Evolutionary conservation across 2,888 invertebrate species (phyloP).

Genomic region (Xestoiulus laeticollis): DNA sequence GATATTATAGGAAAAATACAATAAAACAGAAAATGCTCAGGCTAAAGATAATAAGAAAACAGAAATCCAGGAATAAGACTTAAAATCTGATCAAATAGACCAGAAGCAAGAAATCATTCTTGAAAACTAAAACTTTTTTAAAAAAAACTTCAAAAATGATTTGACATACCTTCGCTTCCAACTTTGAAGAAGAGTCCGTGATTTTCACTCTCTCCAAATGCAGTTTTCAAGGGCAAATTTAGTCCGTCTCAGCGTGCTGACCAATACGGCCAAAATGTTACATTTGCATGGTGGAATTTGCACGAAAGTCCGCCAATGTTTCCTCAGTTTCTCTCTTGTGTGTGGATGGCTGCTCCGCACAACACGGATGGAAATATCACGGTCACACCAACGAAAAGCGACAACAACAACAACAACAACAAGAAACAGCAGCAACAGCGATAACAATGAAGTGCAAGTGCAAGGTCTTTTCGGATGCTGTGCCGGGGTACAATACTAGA

Average conservation of each 20-base stretch:
- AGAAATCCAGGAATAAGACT: no score
- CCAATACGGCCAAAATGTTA: neutral
- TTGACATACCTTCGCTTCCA: neutral
- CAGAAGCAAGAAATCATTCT: no score
- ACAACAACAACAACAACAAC: no score
- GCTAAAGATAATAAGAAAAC: no score
- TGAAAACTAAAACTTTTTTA: no score
- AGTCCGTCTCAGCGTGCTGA: neutral
- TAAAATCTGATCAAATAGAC: no score
- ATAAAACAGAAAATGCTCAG: no score
- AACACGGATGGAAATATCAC: neutral
- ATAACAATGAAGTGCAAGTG: neutral
- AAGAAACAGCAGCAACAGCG: neutral
- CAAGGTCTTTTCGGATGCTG: slow-evolving; percentile 2
- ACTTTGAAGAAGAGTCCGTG: neutral
- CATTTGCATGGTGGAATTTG: neutral
- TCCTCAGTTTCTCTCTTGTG: neutral
- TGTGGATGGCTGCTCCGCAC: neutral
- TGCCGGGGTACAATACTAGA: neutral
- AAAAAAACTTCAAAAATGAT: no score
- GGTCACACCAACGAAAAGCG: neutral
- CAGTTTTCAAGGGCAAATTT: neutral
- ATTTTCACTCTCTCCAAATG: neutral
- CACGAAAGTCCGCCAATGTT: no score
- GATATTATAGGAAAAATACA: no score